Evolutionary conservation across 2,888 invertebrate species (phyloP), one percentile per base, ranked within the genome.

Genomic region (Drosophila affinis): DNA sequence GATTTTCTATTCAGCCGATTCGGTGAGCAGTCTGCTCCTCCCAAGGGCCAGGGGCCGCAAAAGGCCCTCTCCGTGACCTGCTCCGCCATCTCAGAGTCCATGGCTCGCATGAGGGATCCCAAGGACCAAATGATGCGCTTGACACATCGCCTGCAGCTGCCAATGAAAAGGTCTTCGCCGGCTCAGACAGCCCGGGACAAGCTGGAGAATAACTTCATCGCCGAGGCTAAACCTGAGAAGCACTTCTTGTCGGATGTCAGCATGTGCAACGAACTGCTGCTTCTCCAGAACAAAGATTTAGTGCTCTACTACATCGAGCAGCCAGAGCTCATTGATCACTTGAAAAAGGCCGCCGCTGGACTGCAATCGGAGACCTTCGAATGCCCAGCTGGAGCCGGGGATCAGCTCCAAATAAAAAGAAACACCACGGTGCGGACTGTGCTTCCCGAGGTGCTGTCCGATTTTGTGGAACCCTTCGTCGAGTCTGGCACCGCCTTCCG

Each of bases 311-410:
- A 62, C 2, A 52, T 86, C 9, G 10, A 63, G 4, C 52, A 77
- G 44, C 44, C 78, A 2, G 52, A 71, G 29, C 87, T 92, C 44
- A 69, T 91, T 3, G 78, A 82, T 1, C 90, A 91, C 68, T 60
- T 92, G 0, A 92, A 91, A 56, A 79, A 81, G 18, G 78, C 88
- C 44, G 79, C 89, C 46, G 94, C 94, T 91, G 94, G 94, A 5
- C 91, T 94, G 71, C 94, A 94, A 88, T 94, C 94, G 57, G 93
- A 89, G 53, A 93, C 94, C 0, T 94, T 94, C 80, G 90, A 91
- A 0, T 93, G 92, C 74, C 92, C 91, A 56, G 87, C 92, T n/a
- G 91, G 92, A 49, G 83, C 91, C 3, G 91, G 92, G 39, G 83
- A 91, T 3, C 88, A 91, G 47, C 94, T 94, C 78, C 86, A 88